A percentile compares a stretch with the other conserved stretches of the same genome.
phyloP scores from a whole-genome alignment of 2,797 vertebrate genomes.

The Argyrosomus regius region DNA sequence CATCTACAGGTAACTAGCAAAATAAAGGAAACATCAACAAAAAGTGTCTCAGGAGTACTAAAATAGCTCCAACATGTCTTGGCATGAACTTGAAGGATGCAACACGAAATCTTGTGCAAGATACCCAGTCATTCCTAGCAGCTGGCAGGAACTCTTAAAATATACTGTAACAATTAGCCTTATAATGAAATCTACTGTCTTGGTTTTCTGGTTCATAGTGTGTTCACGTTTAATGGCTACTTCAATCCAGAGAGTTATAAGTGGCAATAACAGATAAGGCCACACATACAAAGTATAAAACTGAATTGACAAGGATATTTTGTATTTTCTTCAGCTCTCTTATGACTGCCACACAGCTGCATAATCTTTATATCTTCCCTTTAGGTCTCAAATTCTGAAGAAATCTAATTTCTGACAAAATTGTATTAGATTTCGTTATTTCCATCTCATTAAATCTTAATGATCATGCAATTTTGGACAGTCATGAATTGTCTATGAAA shows the following conservation, averaged over 20 bases:
- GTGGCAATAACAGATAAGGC: neutral
- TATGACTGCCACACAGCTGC: conserved; percentile 3
- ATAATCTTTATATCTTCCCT: neutral
- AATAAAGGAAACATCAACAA: conserved; percentile 70
- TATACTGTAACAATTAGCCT: conserved; percentile 3
- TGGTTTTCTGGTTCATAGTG: neutral
- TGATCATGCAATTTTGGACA: neutral
- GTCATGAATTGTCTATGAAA: neutral
- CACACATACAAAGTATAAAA: neutral
- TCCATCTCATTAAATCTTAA: neutral
- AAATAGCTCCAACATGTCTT: conserved; percentile 68
- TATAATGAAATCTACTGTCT: neutral
- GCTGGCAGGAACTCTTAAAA: conserved; percentile 7
- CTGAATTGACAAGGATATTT: neutral
- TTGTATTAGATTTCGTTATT: neutral
- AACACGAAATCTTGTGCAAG: conserved; percentile 46
- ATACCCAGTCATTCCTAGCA: conserved; percentile 27
- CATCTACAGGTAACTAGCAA: conserved; percentile 75
- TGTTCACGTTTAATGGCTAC: conserved; percentile 2
- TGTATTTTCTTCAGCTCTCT: conserved; percentile 4
- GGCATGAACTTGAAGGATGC: conserved; percentile 61
- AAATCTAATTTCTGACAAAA: neutral
- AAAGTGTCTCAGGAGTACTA: conserved; percentile 63
- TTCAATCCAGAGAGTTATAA: conserved; percentile 18
- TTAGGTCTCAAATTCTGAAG: neutral